phyloP scores from a whole-genome alignment of 2,888 invertebrate genomes.

The Nomada goodeniana region DNA sequence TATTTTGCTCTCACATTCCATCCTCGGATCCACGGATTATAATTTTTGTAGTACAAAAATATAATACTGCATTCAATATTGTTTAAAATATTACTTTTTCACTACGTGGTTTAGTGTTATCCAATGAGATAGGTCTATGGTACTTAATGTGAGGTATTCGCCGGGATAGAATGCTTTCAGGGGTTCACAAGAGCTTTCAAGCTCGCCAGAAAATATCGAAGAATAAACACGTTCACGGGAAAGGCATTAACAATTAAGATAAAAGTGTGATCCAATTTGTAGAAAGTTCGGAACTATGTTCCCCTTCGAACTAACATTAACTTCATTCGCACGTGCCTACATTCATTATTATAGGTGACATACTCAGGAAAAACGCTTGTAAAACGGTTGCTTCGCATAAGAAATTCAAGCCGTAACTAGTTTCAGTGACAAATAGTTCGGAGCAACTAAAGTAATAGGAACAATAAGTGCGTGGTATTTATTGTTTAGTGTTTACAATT shows the following conservation, averaged over 20 bases:
- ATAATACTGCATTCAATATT: too few species aligned
- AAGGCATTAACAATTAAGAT: background rate
- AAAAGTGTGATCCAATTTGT: background rate
- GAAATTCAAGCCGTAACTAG: too few species aligned
- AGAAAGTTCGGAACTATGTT: background rate
- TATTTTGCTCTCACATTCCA: too few species aligned
- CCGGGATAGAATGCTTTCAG: background rate
- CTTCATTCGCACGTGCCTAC: background rate
- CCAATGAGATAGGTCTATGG: background rate
- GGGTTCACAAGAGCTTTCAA: conserved; percentile 12
- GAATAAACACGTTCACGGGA: background rate
- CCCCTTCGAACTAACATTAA: background rate
- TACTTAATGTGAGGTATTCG: conserved; percentile 5
- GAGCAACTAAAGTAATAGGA: too few species aligned
- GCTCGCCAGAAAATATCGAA: background rate
- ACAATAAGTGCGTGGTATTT: too few species aligned
- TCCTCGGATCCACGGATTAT: too few species aligned
- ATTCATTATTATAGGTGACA: background rate
- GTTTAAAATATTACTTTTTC: too few species aligned
- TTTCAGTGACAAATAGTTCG: too few species aligned
- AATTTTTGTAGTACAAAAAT: too few species aligned
- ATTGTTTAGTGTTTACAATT: too few species aligned
- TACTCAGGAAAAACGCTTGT: too few species aligned
- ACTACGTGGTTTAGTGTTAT: background rate
- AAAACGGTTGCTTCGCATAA: too few species aligned